A percentile compares a stretch with the other conserved stretches of the same genome.
Evolutionary conservation across 1,140 invertebrate genomes (phyloP).

Genomic region (Melanaphis sacchari): DNA sequence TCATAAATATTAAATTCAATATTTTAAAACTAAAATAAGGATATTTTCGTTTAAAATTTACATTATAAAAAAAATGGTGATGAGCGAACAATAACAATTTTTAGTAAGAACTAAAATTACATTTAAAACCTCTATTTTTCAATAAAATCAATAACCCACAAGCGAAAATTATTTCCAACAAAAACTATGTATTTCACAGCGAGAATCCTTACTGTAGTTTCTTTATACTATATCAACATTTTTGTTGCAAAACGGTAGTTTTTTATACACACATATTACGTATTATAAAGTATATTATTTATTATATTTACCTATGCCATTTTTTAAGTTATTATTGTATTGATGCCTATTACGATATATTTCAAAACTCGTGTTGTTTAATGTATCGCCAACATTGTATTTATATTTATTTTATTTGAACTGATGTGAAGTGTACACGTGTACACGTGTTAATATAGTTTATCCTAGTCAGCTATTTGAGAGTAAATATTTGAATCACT

Average conservation of each 20-base stretch:
- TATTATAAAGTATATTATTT: background rate
- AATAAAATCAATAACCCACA: too few species aligned
- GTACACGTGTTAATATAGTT: background rate
- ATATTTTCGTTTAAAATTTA: background rate
- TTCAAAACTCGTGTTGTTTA: background rate
- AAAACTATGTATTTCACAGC: background rate
- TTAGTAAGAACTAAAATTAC: background rate
- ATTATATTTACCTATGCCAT: background rate
- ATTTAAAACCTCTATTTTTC: too few species aligned
- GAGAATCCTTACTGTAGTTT: background rate
- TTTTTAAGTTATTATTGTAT: background rate
- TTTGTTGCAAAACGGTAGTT: background rate
- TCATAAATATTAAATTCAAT: background rate
- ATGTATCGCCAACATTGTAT: background rate
- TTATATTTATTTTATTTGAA: background rate
- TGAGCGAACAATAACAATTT: background rate
- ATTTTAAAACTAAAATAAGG: background rate
- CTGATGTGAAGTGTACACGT: background rate
- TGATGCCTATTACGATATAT: background rate
- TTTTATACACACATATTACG: background rate
- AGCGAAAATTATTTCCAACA: background rate
- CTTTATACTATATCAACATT: background rate
- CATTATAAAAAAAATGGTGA: background rate
- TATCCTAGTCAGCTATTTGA: background rate
- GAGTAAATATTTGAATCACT: background rate